A percentile compares a stretch with the other conserved stretches of the same genome.
Evolutionary conservation across 1,140 invertebrate genomes (phyloP).

Genomic region (Ceratina australensis): DNA sequence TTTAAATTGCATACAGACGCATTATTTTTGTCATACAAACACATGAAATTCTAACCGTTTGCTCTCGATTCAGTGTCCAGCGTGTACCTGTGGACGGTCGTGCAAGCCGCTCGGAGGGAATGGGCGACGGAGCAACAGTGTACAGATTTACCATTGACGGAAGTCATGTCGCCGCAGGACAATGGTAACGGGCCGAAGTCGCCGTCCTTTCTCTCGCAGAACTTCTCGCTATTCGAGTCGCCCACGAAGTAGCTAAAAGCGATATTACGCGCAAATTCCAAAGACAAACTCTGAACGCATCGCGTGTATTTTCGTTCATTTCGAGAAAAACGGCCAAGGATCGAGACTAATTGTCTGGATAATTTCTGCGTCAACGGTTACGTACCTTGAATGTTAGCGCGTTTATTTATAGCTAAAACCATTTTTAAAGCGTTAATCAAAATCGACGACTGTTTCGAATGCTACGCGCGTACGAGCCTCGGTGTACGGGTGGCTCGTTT

Average conservation of each 20-base stretch:
- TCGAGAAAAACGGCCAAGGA: background rate
- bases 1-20: no score
- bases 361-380: background rate
- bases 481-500: background rate
- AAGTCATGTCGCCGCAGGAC: background rate
- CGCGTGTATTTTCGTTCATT: background rate
- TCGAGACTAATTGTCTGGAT: constrained; percentile 9
- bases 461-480: background rate
- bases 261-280: background rate
- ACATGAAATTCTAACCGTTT: background rate
- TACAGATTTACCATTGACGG: background rate
- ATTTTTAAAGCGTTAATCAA: background rate
- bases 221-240: constrained; percentile 60
- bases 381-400: background rate
- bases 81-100: constrained; percentile 72
- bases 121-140: constrained; percentile 41
- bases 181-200: constrained; percentile 68
- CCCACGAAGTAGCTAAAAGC: constrained; percentile 29
- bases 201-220: constrained; percentile 71
- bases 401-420: constrained; percentile 13
- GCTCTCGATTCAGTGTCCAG: constrained; percentile 67
- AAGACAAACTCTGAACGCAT: background rate
- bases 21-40: background rate
- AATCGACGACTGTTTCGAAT: background rate
- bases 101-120: constrained; percentile 67